Base-by-base conservation (phyloP, 2,797 vertebrate genomes). In the Arvicola amphibius region DNA sequence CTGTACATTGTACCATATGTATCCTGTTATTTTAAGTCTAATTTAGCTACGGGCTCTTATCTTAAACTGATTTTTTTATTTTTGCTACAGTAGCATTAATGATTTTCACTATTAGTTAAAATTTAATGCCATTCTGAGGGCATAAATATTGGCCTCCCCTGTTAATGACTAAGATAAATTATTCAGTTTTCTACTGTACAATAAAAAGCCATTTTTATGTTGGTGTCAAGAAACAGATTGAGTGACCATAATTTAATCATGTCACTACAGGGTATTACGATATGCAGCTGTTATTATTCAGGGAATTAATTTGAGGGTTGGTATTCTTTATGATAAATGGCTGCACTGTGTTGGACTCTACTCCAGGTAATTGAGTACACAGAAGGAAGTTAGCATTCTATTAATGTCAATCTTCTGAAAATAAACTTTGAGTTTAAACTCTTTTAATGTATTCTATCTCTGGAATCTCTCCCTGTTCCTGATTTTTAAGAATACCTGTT, bases 361-460 rank as follows among this genome's bases (percentile, higher is more conserved):
- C 23, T 95, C 16, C 32, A 90, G 61, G 76, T 96, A 93, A 86
- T 94, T 96, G 77, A 94, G 83, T 86, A 85, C 34, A 27, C 46
- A 92, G 10, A 85, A 51, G 92, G 87, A 94, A 53, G 7, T 86
- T 90, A 95, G 79, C 37, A 88, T 94, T 93, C 48, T 81, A 85
- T 90, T 92, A 96, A 90, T 85, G 84, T 95, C 90, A 94, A 7
- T 56, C 37, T 94, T 96, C 43, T 95, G 89, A 96, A 96, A 96
- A 93, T 69, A 90, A 80, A 48, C 71, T 79, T 16, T 40, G 46
- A 94, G 46, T 93, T 85, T 95, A 95, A 95, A 92, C 37, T 85
- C 34, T 95, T 96, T 80, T 78, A 85, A 94, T 88, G 34, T 83
- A 94, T 92, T 96, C 76, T 91, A 34, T 85, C 84, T 92, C 91